A percentile compares a stretch with the other conserved stretches of the same genome.
Conservation (phyloP, 2,888 invertebrate species). For the Steromphala cineraria region DNA sequence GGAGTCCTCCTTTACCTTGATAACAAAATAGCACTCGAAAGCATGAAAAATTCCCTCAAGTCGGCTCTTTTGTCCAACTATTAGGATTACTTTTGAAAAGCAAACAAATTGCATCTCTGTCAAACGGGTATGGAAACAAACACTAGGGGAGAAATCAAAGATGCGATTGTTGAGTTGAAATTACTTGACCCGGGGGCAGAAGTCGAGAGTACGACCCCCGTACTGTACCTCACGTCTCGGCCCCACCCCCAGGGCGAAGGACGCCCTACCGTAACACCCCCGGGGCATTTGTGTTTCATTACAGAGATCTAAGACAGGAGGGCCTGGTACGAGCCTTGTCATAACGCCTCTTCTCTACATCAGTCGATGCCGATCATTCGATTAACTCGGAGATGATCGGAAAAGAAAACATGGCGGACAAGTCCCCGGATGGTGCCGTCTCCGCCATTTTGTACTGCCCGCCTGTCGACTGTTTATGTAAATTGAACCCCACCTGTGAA, state of each 20-base stretch:
- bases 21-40: not conserved
- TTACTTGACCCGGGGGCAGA: not conserved
- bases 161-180: not conserved
- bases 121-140: not conserved
- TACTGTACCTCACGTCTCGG: not conserved
- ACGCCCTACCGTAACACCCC: not conserved
- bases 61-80: not conserved
- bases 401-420: conserved; percentile 2
- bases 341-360: not conserved
- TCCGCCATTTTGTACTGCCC: not conserved
- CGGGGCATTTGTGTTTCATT: conserved; percentile 1
- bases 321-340: not conserved
- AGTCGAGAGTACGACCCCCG: not conserved
- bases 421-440: not conserved
- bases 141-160: not conserved
- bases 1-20: too few relatives aligned
- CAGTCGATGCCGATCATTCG: not conserved
- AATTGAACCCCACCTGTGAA: not conserved
- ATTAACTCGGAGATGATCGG: not conserved
- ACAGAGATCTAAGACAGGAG: not conserved
- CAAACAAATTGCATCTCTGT: not conserved
- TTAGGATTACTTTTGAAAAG: too few relatives aligned
- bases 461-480: not conserved
- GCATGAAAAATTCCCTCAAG: not conserved
- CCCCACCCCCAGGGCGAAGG: not conserved